Evolutionary conservation across 2,888 invertebrate genomes (phyloP).

Genomic region (Pristionchus japonicus): DNA sequence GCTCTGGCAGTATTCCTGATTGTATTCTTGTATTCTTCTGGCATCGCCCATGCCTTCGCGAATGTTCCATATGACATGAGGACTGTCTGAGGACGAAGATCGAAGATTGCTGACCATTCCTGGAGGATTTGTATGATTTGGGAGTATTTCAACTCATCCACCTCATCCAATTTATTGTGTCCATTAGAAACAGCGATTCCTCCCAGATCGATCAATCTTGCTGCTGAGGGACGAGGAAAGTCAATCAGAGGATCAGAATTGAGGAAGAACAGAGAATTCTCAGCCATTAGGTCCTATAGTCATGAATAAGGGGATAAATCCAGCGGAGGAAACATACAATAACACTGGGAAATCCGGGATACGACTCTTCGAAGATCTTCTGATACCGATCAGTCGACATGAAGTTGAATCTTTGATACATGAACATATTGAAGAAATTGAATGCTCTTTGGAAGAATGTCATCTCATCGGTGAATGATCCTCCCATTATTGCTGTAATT

Average conservation of each 20-base stretch:
- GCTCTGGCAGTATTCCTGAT: neutral
- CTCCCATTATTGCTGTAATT: slow-evolving; percentile 10
- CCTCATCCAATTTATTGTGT: slow-evolving; percentile 1
- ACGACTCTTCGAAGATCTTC: neutral
- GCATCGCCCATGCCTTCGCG: slow-evolving; percentile 20
- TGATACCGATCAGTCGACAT: neutral
- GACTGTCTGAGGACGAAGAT: slow-evolving; percentile 17
- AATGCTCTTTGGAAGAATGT: slow-evolving; percentile 5
- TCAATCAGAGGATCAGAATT: too few relatives aligned
- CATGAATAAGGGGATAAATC: neutral
- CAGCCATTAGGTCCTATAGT: neutral
- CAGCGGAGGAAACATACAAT: neutral
- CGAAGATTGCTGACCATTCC: slow-evolving; percentile 7
- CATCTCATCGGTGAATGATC: neutral
- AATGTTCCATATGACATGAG: slow-evolving; percentile 40
- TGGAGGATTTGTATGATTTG: neutral
- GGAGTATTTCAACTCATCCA: too few relatives aligned
- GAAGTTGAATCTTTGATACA: neutral
- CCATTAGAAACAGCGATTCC: slow-evolving; percentile 1
- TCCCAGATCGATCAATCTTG: slow-evolving; percentile 2
- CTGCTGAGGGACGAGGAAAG: slow-evolving; percentile 7
- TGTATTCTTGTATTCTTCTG: slow-evolving; percentile 22
- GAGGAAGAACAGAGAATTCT: slow-evolving; percentile 2
- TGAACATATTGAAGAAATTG: neutral
- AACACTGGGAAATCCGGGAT: slow-evolving; percentile 9